Evolutionary conservation across 1,140 invertebrate species (phyloP).

Genomic region (Trichogramma pretiosum): DNA sequence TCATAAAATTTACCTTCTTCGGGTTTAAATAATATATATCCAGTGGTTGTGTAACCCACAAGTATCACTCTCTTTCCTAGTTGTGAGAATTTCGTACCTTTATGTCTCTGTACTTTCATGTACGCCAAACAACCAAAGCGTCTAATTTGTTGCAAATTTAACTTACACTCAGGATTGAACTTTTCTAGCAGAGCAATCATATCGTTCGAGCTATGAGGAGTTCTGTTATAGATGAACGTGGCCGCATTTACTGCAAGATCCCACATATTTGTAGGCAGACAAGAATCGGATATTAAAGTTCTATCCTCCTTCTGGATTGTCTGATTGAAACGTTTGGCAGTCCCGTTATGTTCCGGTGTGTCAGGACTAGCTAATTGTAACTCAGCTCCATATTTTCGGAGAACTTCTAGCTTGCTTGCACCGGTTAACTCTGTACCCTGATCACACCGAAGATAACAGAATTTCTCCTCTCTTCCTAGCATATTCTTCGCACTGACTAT

Average conservation of each 20-base stretch:
- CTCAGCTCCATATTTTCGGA: conserved; percentile 14
- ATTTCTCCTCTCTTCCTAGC: conserved; percentile 12
- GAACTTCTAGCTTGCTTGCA: conserved; percentile 11
- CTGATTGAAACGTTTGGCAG: conserved; percentile 32
- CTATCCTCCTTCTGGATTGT: conserved; percentile 27
- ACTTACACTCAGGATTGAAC: conserved; percentile 10
- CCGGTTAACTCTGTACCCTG: conserved; percentile 17
- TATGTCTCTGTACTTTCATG: no score
- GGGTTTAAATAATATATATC: no score
- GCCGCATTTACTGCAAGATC: conserved; percentile 29
- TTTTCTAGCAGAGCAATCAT: conserved; percentile 23
- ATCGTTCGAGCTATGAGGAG: no score
- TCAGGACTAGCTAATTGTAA: conserved; percentile 19
- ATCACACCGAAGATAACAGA: conserved; percentile 14
- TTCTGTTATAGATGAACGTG: conserved; percentile 27
- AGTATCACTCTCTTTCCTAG: no score
- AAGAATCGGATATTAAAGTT: conserved; percentile 25
- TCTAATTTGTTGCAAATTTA: conserved; percentile 16
- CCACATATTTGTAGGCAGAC: conserved; percentile 29
- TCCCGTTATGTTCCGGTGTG: conserved; percentile 33
- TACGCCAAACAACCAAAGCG: conserved; percentile 20
- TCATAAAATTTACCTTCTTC: conserved; percentile 16
- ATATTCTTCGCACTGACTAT: conserved; percentile 15
- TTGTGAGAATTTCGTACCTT: conserved; percentile 13
- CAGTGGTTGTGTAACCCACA: no score